Evolutionary conservation across 2,113 vertebrate species (phyloP), one percentile per base, ranked within the genome.

Genomic region (Vimba vimba): DNA sequence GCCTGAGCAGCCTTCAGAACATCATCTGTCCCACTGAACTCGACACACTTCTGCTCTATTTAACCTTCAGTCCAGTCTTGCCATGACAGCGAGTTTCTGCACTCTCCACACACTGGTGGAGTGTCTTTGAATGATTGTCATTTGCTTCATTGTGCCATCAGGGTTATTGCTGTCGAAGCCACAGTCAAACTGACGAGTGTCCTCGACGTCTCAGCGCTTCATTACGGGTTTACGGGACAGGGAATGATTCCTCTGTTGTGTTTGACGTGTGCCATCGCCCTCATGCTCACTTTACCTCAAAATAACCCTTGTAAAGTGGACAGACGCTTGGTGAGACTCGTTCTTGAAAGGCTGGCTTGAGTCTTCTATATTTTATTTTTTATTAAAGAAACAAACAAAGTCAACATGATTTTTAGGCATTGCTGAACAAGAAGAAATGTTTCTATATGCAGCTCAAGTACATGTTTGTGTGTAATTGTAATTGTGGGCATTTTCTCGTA

Each of bases 171-270:
- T 23, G 17, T 57, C 23, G 13, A 30, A 84, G n/a, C 43, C 74
- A 47, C 8, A 50, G 43, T 68, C 55, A 86, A 50, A 9, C 62
- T 60, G 21, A 55, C 8, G 21, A 5, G 45, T 13, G 25, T 59
- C 36, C 47, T 36, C 66, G 62, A 27, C 19, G 74, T 55, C 79
- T 64, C 39, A 39, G 15, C 33, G 74, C 36, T 52, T 79, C 13
- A 83, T 64, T 83, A 23, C 25, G 25, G 43, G 80, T 85, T 87
- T 73, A 60, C 30, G 21, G 71, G 68, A 62, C 23, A 59, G 43
- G 2, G 64, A 84, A 79, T 45, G 21, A 50, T n/a, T 84, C 30
- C 50, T 79, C 50, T 78, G 82, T 59, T 74, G 7, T 30, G 69
- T 62, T 82, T 79, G 43, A 30, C 33, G 10, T 59, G 25, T 43